Evolutionary conservation across 1,140 invertebrate species (phyloP).

Genomic region (Drosophila albomicans): DNA sequence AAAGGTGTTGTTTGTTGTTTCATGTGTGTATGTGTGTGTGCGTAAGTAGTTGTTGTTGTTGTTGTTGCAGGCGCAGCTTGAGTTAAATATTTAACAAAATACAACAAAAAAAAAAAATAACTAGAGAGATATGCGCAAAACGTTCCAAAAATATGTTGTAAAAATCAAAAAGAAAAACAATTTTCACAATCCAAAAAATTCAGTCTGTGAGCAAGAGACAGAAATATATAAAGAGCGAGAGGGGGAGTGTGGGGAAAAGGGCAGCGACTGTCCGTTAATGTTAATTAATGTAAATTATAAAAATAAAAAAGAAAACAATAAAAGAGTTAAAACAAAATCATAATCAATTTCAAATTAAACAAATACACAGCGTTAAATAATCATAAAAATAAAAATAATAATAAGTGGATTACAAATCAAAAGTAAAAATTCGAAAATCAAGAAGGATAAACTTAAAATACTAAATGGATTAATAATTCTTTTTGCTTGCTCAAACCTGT

Average conservation of each 20-base stretch:
- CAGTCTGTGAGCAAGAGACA: conserved; percentile 22
- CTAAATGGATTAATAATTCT: conserved; percentile 27
- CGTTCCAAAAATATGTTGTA: conserved; percentile 30
- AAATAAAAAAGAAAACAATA: conserved; percentile 22
- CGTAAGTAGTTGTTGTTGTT: conserved; percentile 58
- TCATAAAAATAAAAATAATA: conserved; percentile 48
- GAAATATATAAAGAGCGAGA: conserved; percentile 13
- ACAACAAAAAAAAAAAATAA: conserved; percentile 39
- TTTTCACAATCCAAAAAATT: conserved; percentile 17
- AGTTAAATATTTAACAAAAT: conserved; percentile 47
- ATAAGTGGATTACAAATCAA: conserved; percentile 44
- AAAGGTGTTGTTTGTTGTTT: conserved; percentile 30
- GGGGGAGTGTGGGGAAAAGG: conserved; percentile 9
- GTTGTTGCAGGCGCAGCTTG: conserved; percentile 63
- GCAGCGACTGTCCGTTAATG: conserved; percentile 18
- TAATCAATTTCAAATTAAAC: conserved; percentile 51
- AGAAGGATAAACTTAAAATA: conserved; percentile 20
- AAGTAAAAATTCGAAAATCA: conserved; percentile 44
- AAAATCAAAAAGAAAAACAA: conserved; percentile 17
- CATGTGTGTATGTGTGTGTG: conserved; percentile 27
- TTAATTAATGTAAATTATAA: conserved; percentile 15
- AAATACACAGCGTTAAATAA: conserved; percentile 40
- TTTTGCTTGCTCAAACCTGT: conserved; percentile 60
- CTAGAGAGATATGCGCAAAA: conserved; percentile 45
- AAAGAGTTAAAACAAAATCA: conserved; percentile 43